Evolutionary conservation across 2,113 vertebrate genomes (phyloP).

Genomic region (Chrysemys picta): DNA sequence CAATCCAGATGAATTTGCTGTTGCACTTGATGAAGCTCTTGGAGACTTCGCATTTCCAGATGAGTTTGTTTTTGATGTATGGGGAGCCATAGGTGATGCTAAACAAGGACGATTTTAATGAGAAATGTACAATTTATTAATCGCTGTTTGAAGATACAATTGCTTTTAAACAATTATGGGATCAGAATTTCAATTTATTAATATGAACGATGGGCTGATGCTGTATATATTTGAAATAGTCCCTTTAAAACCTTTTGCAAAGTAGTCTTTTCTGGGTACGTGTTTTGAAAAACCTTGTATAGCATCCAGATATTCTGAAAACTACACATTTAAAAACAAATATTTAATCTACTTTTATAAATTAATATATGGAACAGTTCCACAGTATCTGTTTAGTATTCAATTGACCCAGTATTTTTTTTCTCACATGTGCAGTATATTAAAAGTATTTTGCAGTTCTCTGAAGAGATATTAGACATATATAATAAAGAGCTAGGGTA

Average conservation of each 20-base stretch:
- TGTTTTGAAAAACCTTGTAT: neutral
- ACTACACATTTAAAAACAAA: neutral
- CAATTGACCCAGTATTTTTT: neutral
- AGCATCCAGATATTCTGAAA: neutral
- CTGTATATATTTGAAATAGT: conserved; percentile 7
- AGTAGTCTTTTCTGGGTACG: conserved; percentile 24
- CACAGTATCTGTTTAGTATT: conserved; percentile 8
- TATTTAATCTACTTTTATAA: conserved; percentile 8
- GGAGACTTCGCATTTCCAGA: conserved; percentile 98
- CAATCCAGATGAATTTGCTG: conserved; percentile 94
- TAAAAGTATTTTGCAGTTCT: conserved; percentile 12
- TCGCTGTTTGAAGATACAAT: neutral
- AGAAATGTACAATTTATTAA: neutral
- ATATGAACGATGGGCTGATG: conserved; percentile 12
- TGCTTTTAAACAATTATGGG: neutral
- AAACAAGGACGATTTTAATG: conserved; percentile 84
- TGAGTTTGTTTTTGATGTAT: conserved; percentile 96
- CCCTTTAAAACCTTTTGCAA: conserved; percentile 5
- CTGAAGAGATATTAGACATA: neutral
- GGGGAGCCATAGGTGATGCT: conserved; percentile 94
- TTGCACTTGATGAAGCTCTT: conserved; percentile 91
- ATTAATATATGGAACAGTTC: neutral
- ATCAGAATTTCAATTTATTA: conserved; percentile 3
- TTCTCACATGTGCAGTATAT: neutral
- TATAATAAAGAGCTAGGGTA: neutral